Evolutionary conservation across 2,113 vertebrate genomes (phyloP), one percentile per base, ranked within the genome.

Genomic region (Dolichallabes microphthalmus): DNA sequence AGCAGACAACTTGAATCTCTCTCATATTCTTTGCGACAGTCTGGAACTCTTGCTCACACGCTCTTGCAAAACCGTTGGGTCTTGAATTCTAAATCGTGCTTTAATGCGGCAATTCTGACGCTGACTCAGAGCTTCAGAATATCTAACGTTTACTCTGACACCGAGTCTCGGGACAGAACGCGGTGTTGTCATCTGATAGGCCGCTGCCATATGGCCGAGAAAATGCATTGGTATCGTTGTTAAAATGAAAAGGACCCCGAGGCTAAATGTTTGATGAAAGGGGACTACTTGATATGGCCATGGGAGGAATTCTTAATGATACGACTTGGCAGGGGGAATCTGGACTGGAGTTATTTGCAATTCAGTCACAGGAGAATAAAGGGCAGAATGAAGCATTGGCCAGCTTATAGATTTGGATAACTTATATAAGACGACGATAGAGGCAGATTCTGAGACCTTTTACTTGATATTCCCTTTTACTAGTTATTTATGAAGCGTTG

Each of bases 131-230:
- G 25, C 2, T 1, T 74, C n/a, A 82, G 89, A 92, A 91, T 92
- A 90, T 86, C 74, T 91, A 92, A 84, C 85, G 92, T 91, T 91
- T 91, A 85, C 86, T 87, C 83, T 63, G 84, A 88, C 58, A 63
- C 45, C 19, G 60, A 73, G 87, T 82, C 85, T 84, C 84, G 76
- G 86, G 82, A 85, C 85, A 82, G 35, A 85, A 52, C 30, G 22
- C 69, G 45, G 66, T 35, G 57, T 71, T 74, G n/a, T 32, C 73
- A 58, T 76, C 79, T 80, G 71, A 78, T 30, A 64, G 85, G 88
- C 77, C 76, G 82, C 64, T 71, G 27, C 71, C 90, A 91, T 87
- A 90, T 87, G 88, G 87, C 75, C 83, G 50, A 77, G 35, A 89
- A 88, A 63, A 71, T 73, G 89, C 83, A 86, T 61, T 53, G 76